These are phyloP conservation scores for Galeopterus variegatus DNA, from an alignment of 2,113 vertebrate genomes.

Conservation along the genomic window DNA sequence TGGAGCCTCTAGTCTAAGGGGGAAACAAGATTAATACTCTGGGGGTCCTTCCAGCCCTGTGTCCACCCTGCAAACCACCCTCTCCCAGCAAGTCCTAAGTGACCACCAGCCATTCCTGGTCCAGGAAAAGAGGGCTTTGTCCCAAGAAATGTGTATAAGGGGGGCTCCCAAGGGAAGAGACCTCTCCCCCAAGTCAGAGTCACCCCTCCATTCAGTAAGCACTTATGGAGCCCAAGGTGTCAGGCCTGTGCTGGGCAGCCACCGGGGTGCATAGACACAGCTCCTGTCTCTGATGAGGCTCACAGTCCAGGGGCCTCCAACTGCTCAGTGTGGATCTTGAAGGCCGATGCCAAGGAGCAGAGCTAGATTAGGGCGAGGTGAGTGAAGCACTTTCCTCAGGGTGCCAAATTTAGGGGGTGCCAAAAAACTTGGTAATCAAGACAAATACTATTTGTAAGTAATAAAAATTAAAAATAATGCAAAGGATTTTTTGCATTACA, in stretches of 20 bases:
- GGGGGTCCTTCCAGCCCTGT: fast-evolving
- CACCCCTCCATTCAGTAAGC: neutral
- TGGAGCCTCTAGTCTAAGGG: neutral
- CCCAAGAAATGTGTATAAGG: neutral
- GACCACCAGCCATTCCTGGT: neutral
- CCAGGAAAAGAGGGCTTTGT: neutral
- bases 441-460: neutral
- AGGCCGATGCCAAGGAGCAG: neutral
- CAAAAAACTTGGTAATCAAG: neutral
- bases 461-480: neutral
- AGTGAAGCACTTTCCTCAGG: neutral
- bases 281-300: no score
- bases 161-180: neutral
- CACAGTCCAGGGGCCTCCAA: neutral
- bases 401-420: neutral
- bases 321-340: neutral
- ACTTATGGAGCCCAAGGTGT: neutral
- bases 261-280: neutral
- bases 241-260: neutral
- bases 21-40: neutral
- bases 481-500: neutral
- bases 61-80: no score
- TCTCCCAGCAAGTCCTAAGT: neutral
- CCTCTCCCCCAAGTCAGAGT: neutral
- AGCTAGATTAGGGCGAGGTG: neutral